phyloP scores from a whole-genome alignment of 2,888 invertebrate genomes.

The Hypomecis punctinalis region DNA sequence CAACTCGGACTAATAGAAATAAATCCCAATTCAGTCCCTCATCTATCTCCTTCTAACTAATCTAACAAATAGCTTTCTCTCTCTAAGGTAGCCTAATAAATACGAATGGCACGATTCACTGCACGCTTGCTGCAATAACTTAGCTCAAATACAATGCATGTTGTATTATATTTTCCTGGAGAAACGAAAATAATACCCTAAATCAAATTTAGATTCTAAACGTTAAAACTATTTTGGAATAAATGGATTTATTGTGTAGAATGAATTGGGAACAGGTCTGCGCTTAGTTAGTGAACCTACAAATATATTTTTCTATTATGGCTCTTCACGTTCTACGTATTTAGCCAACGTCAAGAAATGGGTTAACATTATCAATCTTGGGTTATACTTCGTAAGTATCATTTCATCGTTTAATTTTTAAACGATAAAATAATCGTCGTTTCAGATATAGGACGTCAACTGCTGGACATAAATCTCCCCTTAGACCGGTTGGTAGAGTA shows the following conservation, averaged over 20 bases:
- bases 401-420: no score
- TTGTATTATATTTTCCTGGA: background rate
- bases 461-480: no score
- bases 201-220: background rate
- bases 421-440: no score
- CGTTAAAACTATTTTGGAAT: background rate
- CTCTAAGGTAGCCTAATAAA: constrained; percentile 11
- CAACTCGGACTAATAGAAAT: constrained; percentile 1
- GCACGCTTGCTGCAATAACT: constrained; percentile 5
- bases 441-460: no score
- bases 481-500: no score
- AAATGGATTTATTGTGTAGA: background rate
- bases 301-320: no score
- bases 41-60: constrained; percentile 15
- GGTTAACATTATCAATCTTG: no score
- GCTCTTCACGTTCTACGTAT: no score
- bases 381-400: no score
- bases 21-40: constrained; percentile 4
- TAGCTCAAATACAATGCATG: constrained; percentile 4
- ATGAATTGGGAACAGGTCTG: background rate
- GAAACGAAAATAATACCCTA: constrained; percentile 2
- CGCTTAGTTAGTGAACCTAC: no score
- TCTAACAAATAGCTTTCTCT: constrained; percentile 6
- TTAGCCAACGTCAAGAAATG: no score
- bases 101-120: constrained; percentile 8